A percentile compares a stretch with the other conserved stretches of the same genome.
Evolutionary conservation across 2,113 vertebrate genomes (phyloP).

Genomic region (Passer domesticus): DNA sequence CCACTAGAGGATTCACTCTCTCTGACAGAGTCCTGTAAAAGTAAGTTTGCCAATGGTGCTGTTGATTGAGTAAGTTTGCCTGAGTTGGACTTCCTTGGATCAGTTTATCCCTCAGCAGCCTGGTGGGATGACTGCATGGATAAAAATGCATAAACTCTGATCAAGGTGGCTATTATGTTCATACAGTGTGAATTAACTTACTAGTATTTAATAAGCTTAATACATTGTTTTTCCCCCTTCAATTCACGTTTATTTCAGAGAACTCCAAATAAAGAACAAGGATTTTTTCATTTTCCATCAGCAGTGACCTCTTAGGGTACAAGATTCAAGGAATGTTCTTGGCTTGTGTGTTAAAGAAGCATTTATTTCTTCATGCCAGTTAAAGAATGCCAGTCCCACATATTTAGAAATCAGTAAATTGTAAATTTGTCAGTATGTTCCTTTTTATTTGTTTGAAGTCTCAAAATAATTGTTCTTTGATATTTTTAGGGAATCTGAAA

Average conservation of each 20-base stretch:
- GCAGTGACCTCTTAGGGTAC: not conserved
- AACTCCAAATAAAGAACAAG: not conserved
- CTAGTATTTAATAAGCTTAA: not conserved
- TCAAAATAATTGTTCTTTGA: not conserved
- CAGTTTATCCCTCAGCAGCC: not conserved
- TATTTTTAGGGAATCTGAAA: not conserved
- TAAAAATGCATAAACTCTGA: not conserved
- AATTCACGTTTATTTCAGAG: not conserved
- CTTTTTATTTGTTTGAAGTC: not conserved
- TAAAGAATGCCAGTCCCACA: not conserved
- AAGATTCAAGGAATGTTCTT: not conserved
- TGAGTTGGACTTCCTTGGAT: not conserved
- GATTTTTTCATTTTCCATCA: constrained; percentile 1
- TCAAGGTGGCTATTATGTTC: not conserved
- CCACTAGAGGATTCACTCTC: not conserved
- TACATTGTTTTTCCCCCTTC: rapidly evolving
- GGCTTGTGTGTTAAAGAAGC: not conserved
- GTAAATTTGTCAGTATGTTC: not conserved
- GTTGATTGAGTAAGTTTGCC: not conserved
- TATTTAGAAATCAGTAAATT: not conserved
- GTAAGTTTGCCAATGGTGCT: not conserved
- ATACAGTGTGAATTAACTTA: not conserved
- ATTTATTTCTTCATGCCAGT: not conserved
- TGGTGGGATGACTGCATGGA: not conserved
- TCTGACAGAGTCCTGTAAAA: not conserved